Base-by-base conservation (phyloP, 2,888 invertebrate genomes). In the Hydropsyche betteni region DNA sequence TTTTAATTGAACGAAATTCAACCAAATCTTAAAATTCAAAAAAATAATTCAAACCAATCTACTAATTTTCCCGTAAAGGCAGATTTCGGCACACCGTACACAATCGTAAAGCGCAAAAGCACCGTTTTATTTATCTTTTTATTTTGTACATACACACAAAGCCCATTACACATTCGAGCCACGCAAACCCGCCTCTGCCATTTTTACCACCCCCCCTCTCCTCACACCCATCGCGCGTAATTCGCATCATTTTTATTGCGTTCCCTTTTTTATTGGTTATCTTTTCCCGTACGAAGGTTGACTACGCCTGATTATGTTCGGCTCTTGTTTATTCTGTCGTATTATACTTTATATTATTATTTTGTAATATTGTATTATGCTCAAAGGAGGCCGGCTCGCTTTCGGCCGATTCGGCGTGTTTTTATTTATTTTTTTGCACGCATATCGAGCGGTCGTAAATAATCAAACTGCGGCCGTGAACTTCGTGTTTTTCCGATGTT, bases 231-330 rank as follows among this genome's bases (percentile, higher is more conserved):
- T 55, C n/a, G 51, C n/a, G 51, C n/a, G 55, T 55, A 55, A 55
- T 55, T 55, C 55, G 16, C 55, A 55, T 55, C 55, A 55, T 55
- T 55, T 55, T 55, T 55, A 55, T 55, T 55, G 12, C 44, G 10
- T 12, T n/a, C 16, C 55, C 55, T 14, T 55, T 55, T 24, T 55
- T 55, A 55, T 55, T 44, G 44, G 44, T 44, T 24, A 24, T 24
- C 24, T 24, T 24, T 24, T 24, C 44, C 1, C 44, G 44, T 44
- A 1, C 55, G 55, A 55, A 55, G 55, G 14, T 55, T 16, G 16
- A 6, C n/a, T n/a, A 6, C 12, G 5, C 12, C 55, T 55, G 55
- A 55, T 55, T 55, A 55, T n/a, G 16, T 55, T 55, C 55, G 12
- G 16, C 55, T 7, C 16, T 14, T 6, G 2, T n/a, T 55, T 8